Percentiles rank a stretch among this genome's conserved stretches.
phyloP scores from a whole-genome alignment of 1,140 invertebrate species.

The Physella acuta region DNA sequence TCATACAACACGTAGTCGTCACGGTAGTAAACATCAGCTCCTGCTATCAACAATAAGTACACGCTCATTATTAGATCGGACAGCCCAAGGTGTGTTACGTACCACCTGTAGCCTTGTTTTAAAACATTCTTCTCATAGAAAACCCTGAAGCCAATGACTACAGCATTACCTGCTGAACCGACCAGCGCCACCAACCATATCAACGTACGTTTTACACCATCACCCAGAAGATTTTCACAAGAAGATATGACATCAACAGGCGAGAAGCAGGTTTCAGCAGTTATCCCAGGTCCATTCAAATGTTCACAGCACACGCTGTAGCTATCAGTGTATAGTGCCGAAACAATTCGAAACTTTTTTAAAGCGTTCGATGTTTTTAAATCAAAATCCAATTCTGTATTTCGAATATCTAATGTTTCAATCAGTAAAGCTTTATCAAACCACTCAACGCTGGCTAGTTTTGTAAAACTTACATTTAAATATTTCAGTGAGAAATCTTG shows the following conservation, averaged over 20 bases:
- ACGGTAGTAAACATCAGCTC: too few species aligned
- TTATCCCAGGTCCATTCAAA: background rate
- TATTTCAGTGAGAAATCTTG: too few species aligned
- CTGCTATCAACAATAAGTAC: constrained; percentile 45
- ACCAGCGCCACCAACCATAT: constrained; percentile 31
- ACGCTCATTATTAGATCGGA: constrained; percentile 51
- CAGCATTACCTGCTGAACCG: constrained; percentile 33
- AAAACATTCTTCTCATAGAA: constrained; percentile 9
- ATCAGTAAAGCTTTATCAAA: constrained; percentile 1
- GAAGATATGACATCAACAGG: too few species aligned
- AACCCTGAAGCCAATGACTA: constrained; percentile 29
- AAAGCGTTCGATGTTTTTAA: constrained; percentile 12
- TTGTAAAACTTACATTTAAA: constrained; percentile 13
- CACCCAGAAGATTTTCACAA: constrained; percentile 25
- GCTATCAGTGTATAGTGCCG: constrained; percentile 24
- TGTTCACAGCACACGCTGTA: constrained; percentile 34
- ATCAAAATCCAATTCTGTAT: constrained; percentile 19
- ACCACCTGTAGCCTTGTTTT: constrained; percentile 21
- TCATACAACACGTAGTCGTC: too few species aligned
- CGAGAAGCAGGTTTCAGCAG: constrained; percentile 24
- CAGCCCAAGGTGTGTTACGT: constrained; percentile 43
- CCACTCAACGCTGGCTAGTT: background rate
- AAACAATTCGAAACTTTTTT: background rate
- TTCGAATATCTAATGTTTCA: constrained; percentile 10
- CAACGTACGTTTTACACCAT: constrained; percentile 17